A percentile compares a stretch with the other conserved stretches of the same genome.
Conservation (phyloP, 2,797 vertebrate genomes). For the Choloepus didactylus region DNA sequence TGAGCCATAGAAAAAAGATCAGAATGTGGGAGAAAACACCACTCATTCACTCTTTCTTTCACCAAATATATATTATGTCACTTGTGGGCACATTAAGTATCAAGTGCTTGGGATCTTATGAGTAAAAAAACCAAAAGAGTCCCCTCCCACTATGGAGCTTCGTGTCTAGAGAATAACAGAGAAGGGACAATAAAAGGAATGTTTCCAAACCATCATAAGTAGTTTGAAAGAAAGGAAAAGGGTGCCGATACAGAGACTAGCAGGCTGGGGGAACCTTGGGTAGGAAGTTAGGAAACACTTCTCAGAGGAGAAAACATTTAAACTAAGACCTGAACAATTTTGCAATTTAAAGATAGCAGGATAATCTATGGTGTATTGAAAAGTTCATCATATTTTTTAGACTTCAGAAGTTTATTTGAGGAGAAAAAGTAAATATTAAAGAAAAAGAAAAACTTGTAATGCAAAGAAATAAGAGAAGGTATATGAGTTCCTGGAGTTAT, state of each 20-base stretch:
- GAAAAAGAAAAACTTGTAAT: neutral
- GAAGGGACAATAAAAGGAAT: neutral
- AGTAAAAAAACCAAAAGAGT: neutral
- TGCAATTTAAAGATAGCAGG: neutral
- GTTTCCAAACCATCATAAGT: neutral
- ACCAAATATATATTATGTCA: neutral
- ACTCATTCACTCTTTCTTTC: neutral
- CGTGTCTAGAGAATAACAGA: neutral
- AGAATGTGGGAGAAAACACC: neutral
- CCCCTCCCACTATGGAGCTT: neutral
- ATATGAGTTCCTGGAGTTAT: neutral
- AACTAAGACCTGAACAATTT: neutral
- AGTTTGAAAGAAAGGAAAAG: neutral
- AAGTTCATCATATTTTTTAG: neutral
- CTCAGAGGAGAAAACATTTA: neutral
- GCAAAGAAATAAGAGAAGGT: neutral
- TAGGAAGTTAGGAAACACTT: neutral
- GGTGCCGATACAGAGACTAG: neutral
- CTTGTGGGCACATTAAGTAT: neutral
- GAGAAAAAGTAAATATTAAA: neutral
- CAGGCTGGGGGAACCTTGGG: neutral
- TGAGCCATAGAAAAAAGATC: conserved; percentile 9
- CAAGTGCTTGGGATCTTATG: neutral
- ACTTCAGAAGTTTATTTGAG: neutral
- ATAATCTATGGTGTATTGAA: neutral